Conservation (phyloP, 2,888 invertebrate species). For the Spisula solida region DNA sequence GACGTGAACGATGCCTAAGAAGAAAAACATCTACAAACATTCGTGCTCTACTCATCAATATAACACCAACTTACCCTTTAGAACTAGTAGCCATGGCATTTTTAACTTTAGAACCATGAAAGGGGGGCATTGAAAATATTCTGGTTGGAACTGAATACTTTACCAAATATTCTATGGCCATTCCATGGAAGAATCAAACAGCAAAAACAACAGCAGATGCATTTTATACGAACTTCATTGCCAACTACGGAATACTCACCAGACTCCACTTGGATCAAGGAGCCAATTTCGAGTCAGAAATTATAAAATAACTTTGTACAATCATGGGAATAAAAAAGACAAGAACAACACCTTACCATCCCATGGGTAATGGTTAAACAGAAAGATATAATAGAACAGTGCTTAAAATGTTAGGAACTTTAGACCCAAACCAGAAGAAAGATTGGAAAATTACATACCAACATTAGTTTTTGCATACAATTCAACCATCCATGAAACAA, state of each 20-base stretch:
- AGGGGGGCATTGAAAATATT: conserved; percentile 13
- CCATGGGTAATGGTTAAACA: conserved; percentile 52
- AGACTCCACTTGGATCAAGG: no score
- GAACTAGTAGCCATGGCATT: conserved; percentile 56
- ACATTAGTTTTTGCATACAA: conserved; percentile 57
- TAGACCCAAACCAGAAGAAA: conserved; percentile 38
- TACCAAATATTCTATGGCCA: conserved; percentile 4
- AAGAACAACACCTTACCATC: conserved; percentile 47
- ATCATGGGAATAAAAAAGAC: neutral
- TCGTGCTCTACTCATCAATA: conserved; percentile 34
- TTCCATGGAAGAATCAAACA: conserved; percentile 1
- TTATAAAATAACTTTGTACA: neutral
- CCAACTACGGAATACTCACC: no score
- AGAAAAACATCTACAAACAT: conserved; percentile 43
- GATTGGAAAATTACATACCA: conserved; percentile 49
- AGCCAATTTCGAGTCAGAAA: neutral
- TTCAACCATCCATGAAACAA: conserved; percentile 54
- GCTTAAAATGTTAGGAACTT: conserved; percentile 55
- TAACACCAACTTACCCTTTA: conserved; percentile 40
- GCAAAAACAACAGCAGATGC: conserved; percentile 51
- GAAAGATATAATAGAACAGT: conserved; percentile 57
- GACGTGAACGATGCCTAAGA: conserved; percentile 41
- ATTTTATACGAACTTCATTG: neutral
- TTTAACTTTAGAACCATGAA: conserved; percentile 47
- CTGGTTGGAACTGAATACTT: conserved; percentile 42